These are phyloP conservation scores for Dastarcus helophoroides DNA, from an alignment of 2,888 invertebrate species.

Conservation along the genomic window DNA sequence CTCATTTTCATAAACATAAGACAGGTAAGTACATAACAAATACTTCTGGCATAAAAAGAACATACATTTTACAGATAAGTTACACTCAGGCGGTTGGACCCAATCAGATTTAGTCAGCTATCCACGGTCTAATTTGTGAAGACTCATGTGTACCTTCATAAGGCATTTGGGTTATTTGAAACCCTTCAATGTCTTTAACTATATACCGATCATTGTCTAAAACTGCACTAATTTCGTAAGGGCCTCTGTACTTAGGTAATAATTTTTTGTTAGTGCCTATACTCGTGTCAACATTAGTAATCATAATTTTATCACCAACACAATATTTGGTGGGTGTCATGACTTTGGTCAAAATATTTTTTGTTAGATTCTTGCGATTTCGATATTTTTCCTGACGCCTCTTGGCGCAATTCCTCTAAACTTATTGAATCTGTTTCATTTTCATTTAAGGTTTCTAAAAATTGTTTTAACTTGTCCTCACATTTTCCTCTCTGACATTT, in stretches of 20 bases:
- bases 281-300: conserved; percentile 15
- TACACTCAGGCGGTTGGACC: too few relatives aligned
- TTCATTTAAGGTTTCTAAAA: conserved; percentile 10
- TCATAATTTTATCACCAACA: conserved; percentile 17
- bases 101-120: too few relatives aligned
- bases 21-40: too few relatives aligned
- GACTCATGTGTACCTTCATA: conserved; percentile 9
- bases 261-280: conserved; percentile 18
- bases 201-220: conserved; percentile 17
- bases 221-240: conserved; percentile 13
- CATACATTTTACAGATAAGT: too few relatives aligned
- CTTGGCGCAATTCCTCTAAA: too few relatives aligned
- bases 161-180: conserved; percentile 16
- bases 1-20: too few relatives aligned
- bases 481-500: conserved; percentile 18
- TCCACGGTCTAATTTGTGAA: background rate
- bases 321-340: conserved; percentile 14
- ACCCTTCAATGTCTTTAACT: conserved; percentile 17
- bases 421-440: too few relatives aligned
- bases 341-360: conserved; percentile 18
- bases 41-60: too few relatives aligned
- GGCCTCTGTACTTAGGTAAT: conserved; percentile 17
- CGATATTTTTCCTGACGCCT: too few relatives aligned
- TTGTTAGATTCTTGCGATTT: conserved; percentile 18
- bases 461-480: conserved; percentile 14